A percentile compares a stretch with the other conserved stretches of the same genome.
Evolutionary conservation across 2,797 vertebrate species (phyloP).

Genomic region (Pyrrhura leucotis): DNA sequence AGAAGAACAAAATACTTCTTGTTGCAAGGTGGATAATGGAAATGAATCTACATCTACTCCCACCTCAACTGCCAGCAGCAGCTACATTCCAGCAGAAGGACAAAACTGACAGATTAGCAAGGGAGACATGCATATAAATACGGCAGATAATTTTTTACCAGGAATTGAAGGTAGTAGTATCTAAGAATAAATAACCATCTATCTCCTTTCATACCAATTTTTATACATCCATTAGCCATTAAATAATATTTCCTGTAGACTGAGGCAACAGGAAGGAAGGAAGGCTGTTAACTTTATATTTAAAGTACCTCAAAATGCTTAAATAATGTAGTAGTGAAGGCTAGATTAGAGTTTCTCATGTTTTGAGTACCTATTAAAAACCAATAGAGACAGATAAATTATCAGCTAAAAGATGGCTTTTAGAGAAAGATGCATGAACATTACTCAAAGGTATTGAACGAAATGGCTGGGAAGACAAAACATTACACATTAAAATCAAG

Average conservation of each 20-base stretch:
- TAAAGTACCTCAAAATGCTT: conserved; percentile 13
- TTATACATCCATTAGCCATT: not conserved
- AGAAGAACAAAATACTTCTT: not conserved
- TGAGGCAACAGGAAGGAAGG: conserved; percentile 32
- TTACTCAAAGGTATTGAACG: not conserved
- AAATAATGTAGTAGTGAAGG: not conserved
- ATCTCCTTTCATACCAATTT: not conserved
- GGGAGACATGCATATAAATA: not conserved
- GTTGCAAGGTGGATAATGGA: conserved; percentile 24
- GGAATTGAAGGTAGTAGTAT: not conserved
- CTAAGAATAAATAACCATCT: not conserved
- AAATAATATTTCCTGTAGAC: not conserved
- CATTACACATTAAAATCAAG: not conserved
- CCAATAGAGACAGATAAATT: not conserved
- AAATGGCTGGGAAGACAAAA: conserved; percentile 1
- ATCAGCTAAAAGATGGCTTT: not conserved
- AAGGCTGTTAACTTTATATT: not conserved
- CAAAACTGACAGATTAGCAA: conserved; percentile 3
- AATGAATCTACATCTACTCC: conserved; percentile 15
- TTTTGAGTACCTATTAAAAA: conserved; percentile 24
- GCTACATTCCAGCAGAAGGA: not conserved
- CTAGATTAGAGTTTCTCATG: not conserved
- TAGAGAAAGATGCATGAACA: not conserved
- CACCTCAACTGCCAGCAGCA: conserved; percentile 19
- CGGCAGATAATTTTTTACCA: not conserved